Base-by-base conservation (phyloP, 2,113 vertebrate genomes). In the Hypomesus transpacificus region DNA sequence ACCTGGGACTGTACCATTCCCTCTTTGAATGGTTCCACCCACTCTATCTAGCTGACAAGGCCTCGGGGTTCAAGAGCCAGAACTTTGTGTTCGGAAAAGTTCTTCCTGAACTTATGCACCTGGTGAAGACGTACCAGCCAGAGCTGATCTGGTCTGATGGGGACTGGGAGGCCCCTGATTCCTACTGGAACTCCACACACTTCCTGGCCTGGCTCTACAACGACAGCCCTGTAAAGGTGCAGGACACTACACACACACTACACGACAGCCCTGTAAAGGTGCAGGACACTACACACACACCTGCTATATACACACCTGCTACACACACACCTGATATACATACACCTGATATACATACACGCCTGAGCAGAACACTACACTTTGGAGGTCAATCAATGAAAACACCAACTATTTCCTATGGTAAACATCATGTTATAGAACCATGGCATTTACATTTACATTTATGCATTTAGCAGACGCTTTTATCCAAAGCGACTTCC, bases 171-270 rank as follows among this genome's bases (percentile, higher is more conserved):
- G 92, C 94, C 18, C 94, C 96, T 0, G 95, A 96, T 61, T 90
- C 93, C 0, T 99, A 99, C 84, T 99, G 97, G 97, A 98, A 98
- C 82, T 95, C 97, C 13, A 98, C 96, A 0, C 62, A 83, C 14
- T 98, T 99, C 81, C 91, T 99, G 65, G 91, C 96, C 73, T 99
- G 97, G 97, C 94, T 99, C 56, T 99, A 99, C 78, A 99, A 96
- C 0, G 93, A 97, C 3, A 99, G 96, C 78, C 97, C 97, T 0
- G 90, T 99, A 64, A 98, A 95, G 92, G 97, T 96, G 86, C 51
- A 24, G 2, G 1, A 20, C n/a, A 13, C 31, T 11, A 64, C 28
- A 18, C 31, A 20, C 16, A 31, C 53, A n/a, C n/a, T n/a, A n/a
- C n/a, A 96, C 0, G 93, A 97, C 3, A 99, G 96, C 78, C 97